phyloP scores from a whole-genome alignment of 2,888 invertebrate species.

The Caenorhabditis uteleia region DNA sequence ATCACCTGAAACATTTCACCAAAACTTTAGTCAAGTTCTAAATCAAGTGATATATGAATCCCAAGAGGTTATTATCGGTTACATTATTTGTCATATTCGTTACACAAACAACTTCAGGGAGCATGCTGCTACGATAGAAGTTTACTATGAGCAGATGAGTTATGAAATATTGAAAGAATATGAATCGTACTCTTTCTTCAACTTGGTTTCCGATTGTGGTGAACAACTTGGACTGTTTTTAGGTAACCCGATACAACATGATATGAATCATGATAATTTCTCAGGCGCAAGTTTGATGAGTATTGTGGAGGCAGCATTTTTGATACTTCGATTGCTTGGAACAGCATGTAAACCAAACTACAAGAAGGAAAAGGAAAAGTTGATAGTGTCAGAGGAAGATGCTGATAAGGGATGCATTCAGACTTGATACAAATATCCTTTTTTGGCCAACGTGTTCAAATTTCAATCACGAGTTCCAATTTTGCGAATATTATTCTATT shows the following conservation, averaged over 20 bases:
- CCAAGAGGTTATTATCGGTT: too few species aligned
- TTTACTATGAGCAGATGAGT: conserved; percentile 69
- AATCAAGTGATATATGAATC: too few species aligned
- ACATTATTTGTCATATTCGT: too few species aligned
- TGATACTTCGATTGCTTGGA: conserved; percentile 49
- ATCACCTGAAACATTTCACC: too few species aligned
- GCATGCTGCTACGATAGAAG: conserved; percentile 67
- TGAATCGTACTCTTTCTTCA: conserved; percentile 65
- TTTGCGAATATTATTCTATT: too few species aligned
- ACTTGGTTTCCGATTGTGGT: conserved; percentile 65
- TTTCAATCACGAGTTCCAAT: too few species aligned
- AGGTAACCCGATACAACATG: conserved; percentile 28
- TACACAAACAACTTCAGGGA: conserved; percentile 59
- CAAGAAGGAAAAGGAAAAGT: conserved; percentile 16
- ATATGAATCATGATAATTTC: conserved; percentile 1
- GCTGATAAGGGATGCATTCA: too few species aligned
- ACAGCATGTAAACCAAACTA: conserved; percentile 27
- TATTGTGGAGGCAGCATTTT: conserved; percentile 51
- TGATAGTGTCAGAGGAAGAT: too few species aligned
- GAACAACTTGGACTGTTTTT: conserved; percentile 68
- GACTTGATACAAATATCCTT: too few species aligned
- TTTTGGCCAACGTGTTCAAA: too few species aligned
- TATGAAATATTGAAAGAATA: conserved; percentile 64
- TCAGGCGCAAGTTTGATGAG: conserved; percentile 57
- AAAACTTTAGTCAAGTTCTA: too few species aligned